phyloP scores from a whole-genome alignment of 2,797 vertebrate species.

The Harpagifer antarcticus region DNA sequence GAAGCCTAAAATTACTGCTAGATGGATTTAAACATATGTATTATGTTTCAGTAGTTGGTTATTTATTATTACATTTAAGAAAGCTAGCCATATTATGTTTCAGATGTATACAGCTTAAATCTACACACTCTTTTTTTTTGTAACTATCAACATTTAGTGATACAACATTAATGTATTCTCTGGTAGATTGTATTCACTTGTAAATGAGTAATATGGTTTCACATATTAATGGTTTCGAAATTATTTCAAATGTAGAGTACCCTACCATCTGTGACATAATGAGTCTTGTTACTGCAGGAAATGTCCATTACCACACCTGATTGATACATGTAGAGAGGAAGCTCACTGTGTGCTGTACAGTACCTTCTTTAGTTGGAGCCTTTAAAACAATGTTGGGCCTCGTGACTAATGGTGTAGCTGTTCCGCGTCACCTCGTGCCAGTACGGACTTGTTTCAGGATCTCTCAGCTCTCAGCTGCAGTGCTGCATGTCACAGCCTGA shows the following conservation, averaged over 20 bases:
- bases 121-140: background rate
- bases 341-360: background rate
- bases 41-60: background rate
- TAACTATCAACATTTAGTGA: background rate
- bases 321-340: background rate
- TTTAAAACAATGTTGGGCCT: constrained; percentile 8
- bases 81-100: background rate
- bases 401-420: constrained; percentile 21
- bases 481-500: constrained; percentile 66
- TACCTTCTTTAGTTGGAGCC: background rate
- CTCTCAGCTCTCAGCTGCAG: constrained; percentile 32
- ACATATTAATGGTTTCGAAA: background rate
- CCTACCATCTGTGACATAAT: background rate
- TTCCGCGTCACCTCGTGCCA: constrained; percentile 43
- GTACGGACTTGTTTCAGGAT: constrained; percentile 67
- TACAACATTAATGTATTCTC: background rate
- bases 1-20: background rate
- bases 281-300: background rate
- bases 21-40: background rate
- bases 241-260: background rate
- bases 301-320: background rate
- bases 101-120: background rate
- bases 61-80: constrained; percentile 6
- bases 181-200: background rate
- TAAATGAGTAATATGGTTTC: background rate